Percentiles rank a stretch among this genome's conserved stretches.
These are phyloP conservation scores for Ovis aries DNA, from an alignment of 2,113 vertebrate genomes.

Conservation along the genomic window DNA sequence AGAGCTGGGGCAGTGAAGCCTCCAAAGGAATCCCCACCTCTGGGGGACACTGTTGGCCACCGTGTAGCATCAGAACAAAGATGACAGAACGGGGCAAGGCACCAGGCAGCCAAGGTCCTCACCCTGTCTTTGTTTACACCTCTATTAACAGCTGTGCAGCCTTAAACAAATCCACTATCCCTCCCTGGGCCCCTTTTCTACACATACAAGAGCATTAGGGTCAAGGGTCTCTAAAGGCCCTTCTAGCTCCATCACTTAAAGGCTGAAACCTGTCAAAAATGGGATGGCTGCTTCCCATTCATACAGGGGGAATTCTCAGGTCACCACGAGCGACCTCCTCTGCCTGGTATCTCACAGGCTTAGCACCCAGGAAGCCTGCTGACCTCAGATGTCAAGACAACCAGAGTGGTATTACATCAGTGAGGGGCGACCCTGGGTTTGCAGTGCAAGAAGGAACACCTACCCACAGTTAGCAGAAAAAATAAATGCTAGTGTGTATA, in stretches of 20 bases:
- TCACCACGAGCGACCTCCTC: background rate
- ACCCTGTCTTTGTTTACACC: background rate
- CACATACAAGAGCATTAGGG: background rate
- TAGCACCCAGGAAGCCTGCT: background rate
- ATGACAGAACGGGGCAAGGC: background rate
- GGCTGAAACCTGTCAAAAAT: background rate
- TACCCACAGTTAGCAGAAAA: background rate
- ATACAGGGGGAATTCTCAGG: background rate
- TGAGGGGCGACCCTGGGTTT: background rate
- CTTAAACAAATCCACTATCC: background rate
- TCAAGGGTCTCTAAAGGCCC: background rate
- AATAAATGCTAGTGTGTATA: background rate
- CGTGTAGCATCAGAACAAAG: background rate
- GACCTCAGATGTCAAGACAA: background rate
- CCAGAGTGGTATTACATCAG: background rate
- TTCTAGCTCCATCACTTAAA: background rate
- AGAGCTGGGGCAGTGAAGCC: background rate
- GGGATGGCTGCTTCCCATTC: background rate
- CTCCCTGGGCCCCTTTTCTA: background rate
- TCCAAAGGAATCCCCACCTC: background rate
- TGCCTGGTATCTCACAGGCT: background rate
- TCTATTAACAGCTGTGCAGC: background rate
- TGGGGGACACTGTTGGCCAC: background rate
- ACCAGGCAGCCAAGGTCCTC: background rate
- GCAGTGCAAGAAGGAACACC: background rate